A percentile compares a stretch with the other conserved stretches of the same genome.
Evolutionary conservation across 2,888 invertebrate species (phyloP).

Genomic region (Troglohyphantes excavatus): DNA sequence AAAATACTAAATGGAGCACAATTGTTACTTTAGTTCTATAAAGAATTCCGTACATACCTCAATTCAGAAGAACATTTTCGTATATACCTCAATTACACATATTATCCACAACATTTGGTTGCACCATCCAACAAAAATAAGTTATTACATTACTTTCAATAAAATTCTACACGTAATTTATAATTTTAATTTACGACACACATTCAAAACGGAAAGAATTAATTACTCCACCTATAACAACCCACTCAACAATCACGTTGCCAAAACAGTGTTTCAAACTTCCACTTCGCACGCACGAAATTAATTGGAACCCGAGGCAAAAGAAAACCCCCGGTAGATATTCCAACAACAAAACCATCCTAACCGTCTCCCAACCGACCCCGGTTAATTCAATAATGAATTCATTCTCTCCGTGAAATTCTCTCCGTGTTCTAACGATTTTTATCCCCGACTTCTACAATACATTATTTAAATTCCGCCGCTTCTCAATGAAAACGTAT

Average conservation of each 20-base stretch:
- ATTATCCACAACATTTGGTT: too few relatives aligned
- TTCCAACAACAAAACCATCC: conserved; percentile 17
- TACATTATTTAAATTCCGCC: conserved; percentile 57
- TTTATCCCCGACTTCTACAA: conserved; percentile 57
- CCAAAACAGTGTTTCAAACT: neutral
- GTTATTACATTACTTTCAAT: too few relatives aligned
- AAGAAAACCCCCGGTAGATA: neutral
- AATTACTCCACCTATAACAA: neutral
- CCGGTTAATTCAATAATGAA: conserved; percentile 63
- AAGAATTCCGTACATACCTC: too few relatives aligned
- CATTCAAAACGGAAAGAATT: neutral
- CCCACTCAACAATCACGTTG: neutral
- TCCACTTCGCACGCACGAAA: conserved; percentile 4
- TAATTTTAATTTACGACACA: neutral
- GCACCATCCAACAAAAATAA: too few relatives aligned
- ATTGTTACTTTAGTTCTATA: too few relatives aligned
- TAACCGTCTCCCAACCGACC: neutral
- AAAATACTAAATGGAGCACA: too few relatives aligned
- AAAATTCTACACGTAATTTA: too few relatives aligned
- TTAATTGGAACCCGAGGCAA: conserved; percentile 26
- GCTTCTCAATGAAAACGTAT: conserved; percentile 40
- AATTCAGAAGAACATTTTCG: too few relatives aligned
- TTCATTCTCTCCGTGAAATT: conserved; percentile 37
- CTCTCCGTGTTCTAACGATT: conserved; percentile 56
- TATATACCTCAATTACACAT: too few relatives aligned